A percentile compares a stretch with the other conserved stretches of the same genome.
Conservation (phyloP, 2,888 invertebrate genomes). For the Criorhina ranunculi region DNA sequence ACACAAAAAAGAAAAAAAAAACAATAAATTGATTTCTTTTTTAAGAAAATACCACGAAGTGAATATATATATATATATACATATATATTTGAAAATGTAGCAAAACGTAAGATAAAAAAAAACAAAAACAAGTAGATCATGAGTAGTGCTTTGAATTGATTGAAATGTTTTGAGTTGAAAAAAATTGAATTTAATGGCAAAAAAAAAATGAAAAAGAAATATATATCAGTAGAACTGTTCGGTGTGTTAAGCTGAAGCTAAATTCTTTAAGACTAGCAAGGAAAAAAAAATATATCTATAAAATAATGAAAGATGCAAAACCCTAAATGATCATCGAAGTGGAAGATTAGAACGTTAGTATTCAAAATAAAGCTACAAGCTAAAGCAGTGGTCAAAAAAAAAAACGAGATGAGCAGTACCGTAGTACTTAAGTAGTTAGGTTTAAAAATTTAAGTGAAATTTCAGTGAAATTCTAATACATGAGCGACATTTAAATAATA, state of each 20-base stretch:
- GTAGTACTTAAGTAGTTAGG: conserved; percentile 77
- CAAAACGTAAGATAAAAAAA: conserved; percentile 64
- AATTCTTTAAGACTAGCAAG: conserved; percentile 66
- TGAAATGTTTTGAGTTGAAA: conserved; percentile 62
- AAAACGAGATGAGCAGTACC: conserved; percentile 52
- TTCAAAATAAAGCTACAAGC: conserved; percentile 31
- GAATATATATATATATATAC: conserved; percentile 70
- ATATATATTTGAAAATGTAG: conserved; percentile 62
- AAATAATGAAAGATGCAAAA: conserved; percentile 42
- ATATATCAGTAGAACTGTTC: conserved; percentile 74
- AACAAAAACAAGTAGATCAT: conserved; percentile 62
- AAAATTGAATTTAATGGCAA: conserved; percentile 46
- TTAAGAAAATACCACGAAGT: conserved; percentile 74
- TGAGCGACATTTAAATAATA: conserved; percentile 63
- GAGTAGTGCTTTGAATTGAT: conserved; percentile 76
- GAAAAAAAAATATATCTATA: conserved; percentile 49
- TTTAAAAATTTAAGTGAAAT: conserved; percentile 78
- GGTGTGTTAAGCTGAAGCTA: conserved; percentile 71
- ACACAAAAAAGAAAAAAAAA: conserved; percentile 16
- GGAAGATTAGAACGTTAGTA: conserved; percentile 61
- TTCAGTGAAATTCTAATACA: conserved; percentile 75
- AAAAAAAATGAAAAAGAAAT: conserved; percentile 26
- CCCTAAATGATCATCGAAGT: conserved; percentile 72
- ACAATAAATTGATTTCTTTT: conserved; percentile 70
- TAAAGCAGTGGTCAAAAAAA: conserved; percentile 44